Percentiles rank a stretch among this genome's conserved stretches.
Evolutionary conservation across 2,113 vertebrate genomes (phyloP).

Genomic region (Hepsetus odoe): DNA sequence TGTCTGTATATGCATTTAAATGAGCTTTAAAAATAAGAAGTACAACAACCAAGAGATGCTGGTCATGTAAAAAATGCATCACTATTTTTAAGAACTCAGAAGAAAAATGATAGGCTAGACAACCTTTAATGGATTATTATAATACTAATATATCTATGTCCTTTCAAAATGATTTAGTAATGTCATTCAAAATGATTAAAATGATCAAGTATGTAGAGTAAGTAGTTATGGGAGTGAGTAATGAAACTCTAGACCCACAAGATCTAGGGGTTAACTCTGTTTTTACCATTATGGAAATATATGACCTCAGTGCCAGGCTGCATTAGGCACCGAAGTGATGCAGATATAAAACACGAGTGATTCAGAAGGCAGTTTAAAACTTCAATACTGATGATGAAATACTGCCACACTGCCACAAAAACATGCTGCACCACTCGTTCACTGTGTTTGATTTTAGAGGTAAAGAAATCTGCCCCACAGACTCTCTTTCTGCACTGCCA

Average conservation of each 20-base stretch:
- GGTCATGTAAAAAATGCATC: too few species aligned
- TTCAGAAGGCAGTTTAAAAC: slow-evolving; percentile 27
- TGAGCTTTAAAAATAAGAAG: too few species aligned
- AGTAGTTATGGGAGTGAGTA: neutral
- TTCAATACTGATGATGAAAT: slow-evolving; percentile 40
- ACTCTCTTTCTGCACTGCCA: neutral
- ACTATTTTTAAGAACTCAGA: too few species aligned
- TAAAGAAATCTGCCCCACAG: neutral
- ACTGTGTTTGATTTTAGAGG: neutral
- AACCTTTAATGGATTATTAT: too few species aligned
- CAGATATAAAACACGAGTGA: slow-evolving; percentile 35
- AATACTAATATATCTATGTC: too few species aligned
- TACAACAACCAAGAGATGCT: too few species aligned
- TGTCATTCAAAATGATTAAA: neutral
- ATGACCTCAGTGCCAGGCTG: slow-evolving; percentile 47
- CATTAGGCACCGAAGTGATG: slow-evolving; percentile 28
- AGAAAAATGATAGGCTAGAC: too few species aligned
- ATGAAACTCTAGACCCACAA: neutral
- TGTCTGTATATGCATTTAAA: too few species aligned
- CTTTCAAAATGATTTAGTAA: too few species aligned
- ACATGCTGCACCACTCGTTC: neutral
- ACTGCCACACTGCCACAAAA: slow-evolving; percentile 23
- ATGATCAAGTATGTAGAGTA: neutral
- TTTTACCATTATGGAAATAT: slow-evolving; percentile 39
- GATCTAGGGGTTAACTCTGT: slow-evolving; percentile 7